Base-by-base conservation (phyloP, 2,113 vertebrate species). In the Dolichallabes microphthalmus region DNA sequence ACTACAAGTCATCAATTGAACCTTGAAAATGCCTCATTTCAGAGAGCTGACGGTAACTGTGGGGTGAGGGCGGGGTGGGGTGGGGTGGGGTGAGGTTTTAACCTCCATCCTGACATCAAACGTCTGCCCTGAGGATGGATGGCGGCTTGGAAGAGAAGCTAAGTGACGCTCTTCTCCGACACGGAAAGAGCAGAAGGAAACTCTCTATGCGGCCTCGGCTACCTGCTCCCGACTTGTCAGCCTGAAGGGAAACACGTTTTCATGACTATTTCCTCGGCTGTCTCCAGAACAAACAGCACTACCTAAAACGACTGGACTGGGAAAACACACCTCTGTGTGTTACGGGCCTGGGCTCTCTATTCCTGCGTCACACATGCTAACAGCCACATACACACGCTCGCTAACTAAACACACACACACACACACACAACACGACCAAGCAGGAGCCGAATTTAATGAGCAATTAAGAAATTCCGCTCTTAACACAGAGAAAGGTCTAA, bases 281-380 rank as follows among this genome's bases (percentile, higher is more conserved):
- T 50, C 90, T 94, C 93, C 94, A 95, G 94, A 93, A 93, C 91
- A 94, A 95, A 94, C 93, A 95, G 52, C 74, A 80, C 87, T 58
- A 87, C 86, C 83, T 88, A 89, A 89, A 91, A 92, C 87, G 93
- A 90, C 92, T 90, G 89, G 79, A 88, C 90, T 92, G 93, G 91
- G 92, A 92, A 94, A 94, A 95, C 87, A 94, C 89, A 93, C 92
- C 85, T 88, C 90, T 88, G 91, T 89, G 92, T 91, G 92, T 93
- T 93, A 85, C 64, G 63, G 78, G 83, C 78, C 45, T 60, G 71
- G 77, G 14, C 77, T 61, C 55, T 52, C 30, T 14, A 12, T 39
- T 35, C 64, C 69, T 64, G 58, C 22, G 27, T 25, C 84, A 32
- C 8, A 6, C 77, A 50, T 64, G 12, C 75, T 27, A 55, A 66